Base-by-base conservation (phyloP, 1,140 invertebrate genomes). In the Elymnias hypermnestra region DNA sequence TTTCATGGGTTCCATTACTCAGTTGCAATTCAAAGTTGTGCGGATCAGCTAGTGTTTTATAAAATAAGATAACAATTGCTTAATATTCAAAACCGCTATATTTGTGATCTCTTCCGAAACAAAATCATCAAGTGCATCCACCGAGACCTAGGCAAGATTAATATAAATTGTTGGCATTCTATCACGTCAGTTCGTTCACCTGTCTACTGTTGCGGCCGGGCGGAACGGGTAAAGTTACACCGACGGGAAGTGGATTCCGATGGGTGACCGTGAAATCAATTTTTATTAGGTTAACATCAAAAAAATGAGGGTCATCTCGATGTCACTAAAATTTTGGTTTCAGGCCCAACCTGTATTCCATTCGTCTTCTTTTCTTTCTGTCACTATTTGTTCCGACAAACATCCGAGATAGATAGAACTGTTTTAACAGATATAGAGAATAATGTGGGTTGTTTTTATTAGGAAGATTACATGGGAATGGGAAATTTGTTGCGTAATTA, bases 121-220 rank as follows among this genome's bases (percentile, higher is more conserved):
- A 36, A 36, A 36, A 36, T 36, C 17, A 36, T 36, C 18, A 36
- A 36, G 33, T 10, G 33, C 33, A 36, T 36, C 33, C 33, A 21
- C 33, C 33, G 33, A 36, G 33, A 36, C 33, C 33, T 36, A 36
- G 17, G 17, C 7, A 21, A 21, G 17, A 36, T 36, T 36, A 33
- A 36, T 21, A 21, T 36, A 36, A 36, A 36, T 36, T 12, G 33
- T 21, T 36, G 5, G 33, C 33, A 36, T 36, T 36, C 33, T 36
- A 36, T 36, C 33, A 19, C 33, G 33, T 19, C 9, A 21, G 33
- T 18, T 36, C 33, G 33, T 36, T 36, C 33, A 36, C 33, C 17
- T 36, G 33, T 18, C 33, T 36, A 6, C 12, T 10, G 17, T 18
- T 12, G 33, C 12, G 17, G 33, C 10, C 33, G 13, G 2, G 17